Evolutionary conservation across 23 tunicate genomes (phyloP), one percentile per base, ranked within the genome.

Genomic region (Halocynthia aurantium): DNA sequence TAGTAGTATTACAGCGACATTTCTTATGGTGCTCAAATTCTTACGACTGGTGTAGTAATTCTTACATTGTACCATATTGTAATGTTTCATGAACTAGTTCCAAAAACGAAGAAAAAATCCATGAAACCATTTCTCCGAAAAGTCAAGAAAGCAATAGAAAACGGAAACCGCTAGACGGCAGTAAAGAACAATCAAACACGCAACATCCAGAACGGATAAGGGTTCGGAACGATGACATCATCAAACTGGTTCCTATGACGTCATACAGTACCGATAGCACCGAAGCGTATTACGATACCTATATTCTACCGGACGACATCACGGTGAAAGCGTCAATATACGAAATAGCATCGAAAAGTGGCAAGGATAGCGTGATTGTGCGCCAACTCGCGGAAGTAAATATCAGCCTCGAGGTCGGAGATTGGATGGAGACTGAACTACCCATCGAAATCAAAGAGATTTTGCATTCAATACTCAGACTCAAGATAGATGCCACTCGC

Each of bases 381-480:
- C 76, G 76, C 57, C 76, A 64, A 61, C 49, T 62, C 7, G 84
- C 73, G 61, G 68, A 73, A 6, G 52, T 83, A 2, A 44, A 51
- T 6, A 83, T 83, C 67, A 77, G 81, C 10, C 72, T 88, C 10
- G 95, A 88, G 21, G 53, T 76, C 13, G 61, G 56, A 56, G 72
- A 78, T 19, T 83, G 88, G 88, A 44, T 73, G 84, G 55, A 78
- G 5, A 69, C 79, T 66, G 77, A 60, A 52, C 49, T 88, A 67
- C 77, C 81, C 52, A 56, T 58, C 13, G 60, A 73, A 53, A 78
- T 63, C 40, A 83, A 77, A 52, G 70, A 73, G 7, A 7, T 64
- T 52, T 53, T 88, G 17, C 56, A 52, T 15, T 8, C 68, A 60
- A 44, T 88, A 17, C 18, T 82, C 7, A 80, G 81, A 40, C 44